Evolutionary conservation across 2,888 invertebrate species (phyloP), one percentile per base, ranked within the genome.

Genomic region (Chrysodeixis includens): DNA sequence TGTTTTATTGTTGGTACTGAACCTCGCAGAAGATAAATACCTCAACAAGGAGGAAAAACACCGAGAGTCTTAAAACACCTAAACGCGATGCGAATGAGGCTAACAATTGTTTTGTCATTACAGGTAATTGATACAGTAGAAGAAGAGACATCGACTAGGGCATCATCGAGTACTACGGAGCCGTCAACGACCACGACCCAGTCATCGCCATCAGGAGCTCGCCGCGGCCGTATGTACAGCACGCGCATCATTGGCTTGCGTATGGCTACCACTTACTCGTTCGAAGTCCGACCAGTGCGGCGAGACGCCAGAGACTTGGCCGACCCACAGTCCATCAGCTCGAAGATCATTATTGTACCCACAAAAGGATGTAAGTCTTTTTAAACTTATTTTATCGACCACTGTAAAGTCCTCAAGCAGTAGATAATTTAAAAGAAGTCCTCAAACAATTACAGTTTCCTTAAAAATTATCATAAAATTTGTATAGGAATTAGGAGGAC

Each of bases 191-290:
- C 87, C 0, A 79, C 86, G 0, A 88, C 87, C 20, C 83, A 84
- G 22, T 84, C 83, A 14, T 79, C 83, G 16, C 69, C 84, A 4
- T 62, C 79, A 4, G 81, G 76, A 7, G 74, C 62, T 1, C 85
- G 89, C 16, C 90, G 89, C 61, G 91, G 91, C 30, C 92, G 92
- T 18, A 78, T 83, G 3, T 97, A 96, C 87, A 94, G 95, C 40
- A 95, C 96, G 0, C 95, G 96, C 57, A 96, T 97, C 66, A 95
- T 96, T 30, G 97, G 97, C 58, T 94, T 98, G 60, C 95, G 97
- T 65, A 97, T 98, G 97, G 97, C 97, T 57, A 98, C 98, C 56
- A 97, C 97, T 49, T 98, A 98, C 87, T 97, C 97, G 56, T 97
- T 98, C 86, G 97, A 97, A 92, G 97, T 98, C 32, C 96, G 96